These are phyloP conservation scores for Sparus aurata DNA, from an alignment of 2,797 vertebrate genomes.

Conservation along the genomic window DNA sequence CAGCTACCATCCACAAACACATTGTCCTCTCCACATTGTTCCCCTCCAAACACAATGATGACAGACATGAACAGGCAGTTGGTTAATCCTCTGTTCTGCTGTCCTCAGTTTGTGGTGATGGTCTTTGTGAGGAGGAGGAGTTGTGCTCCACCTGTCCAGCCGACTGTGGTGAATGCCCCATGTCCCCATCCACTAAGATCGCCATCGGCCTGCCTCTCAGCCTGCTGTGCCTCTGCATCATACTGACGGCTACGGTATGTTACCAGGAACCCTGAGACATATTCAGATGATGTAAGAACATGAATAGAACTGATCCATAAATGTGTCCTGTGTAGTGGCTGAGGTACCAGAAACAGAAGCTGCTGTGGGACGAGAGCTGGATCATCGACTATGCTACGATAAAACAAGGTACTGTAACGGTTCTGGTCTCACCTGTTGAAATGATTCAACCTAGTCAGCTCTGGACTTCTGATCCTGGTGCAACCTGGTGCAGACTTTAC, in stretches of 20 bases:
- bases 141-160: constrained; percentile 86
- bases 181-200: constrained; percentile 77
- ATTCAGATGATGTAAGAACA: background rate
- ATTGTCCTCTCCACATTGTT: too few relatives aligned
- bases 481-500: background rate
- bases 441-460: too few relatives aligned
- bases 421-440: background rate
- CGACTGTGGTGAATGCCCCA: constrained; percentile 88
- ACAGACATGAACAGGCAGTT: background rate
- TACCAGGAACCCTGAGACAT: background rate
- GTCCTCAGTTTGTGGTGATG: constrained; percentile 84
- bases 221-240: constrained; percentile 83
- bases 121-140: constrained; percentile 87
- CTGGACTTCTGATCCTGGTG: background rate
- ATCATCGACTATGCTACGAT: constrained; percentile 89
- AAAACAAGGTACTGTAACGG: constrained; percentile 83
- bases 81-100: background rate
- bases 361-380: constrained; percentile 92
- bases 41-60: too few relatives aligned
- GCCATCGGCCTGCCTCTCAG: constrained; percentile 85
- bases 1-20: too few relatives aligned
- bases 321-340: constrained; percentile 81
- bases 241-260: constrained; percentile 83
- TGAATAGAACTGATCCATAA: background rate
- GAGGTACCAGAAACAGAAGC: constrained; percentile 91